Evolutionary conservation across 1,140 invertebrate species (phyloP), one percentile per base, ranked within the genome.

Genomic region (Drosophila sucinea): DNA sequence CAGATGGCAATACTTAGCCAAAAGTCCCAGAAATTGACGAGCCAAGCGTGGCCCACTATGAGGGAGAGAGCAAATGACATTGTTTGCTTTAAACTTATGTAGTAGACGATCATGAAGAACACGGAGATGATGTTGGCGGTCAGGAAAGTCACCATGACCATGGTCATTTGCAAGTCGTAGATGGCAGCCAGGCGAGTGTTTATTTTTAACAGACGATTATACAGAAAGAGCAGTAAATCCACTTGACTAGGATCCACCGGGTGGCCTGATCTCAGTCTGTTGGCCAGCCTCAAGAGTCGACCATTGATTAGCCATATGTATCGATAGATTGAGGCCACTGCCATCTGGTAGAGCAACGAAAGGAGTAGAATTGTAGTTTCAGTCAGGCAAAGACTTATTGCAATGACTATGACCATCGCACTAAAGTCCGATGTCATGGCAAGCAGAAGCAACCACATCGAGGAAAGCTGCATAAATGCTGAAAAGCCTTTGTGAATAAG

Each of bases 21-120:
- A 38, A 87, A 70, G 32, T 86, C 82, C 0, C 33, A 44, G 1
- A 72, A 25, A 32, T 86, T 86, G 5, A 87, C 66, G 11, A 62
- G 3, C 10, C 79, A 1, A 0, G 69, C 62, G 41, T 10, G 10
- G 58, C 51, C n/a, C 8, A 38, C 1, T 10, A 38, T 10, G 10
- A 38, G 1, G 4, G 8, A 38, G 8, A 38, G 10, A 4, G 10
- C 7, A 3, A 38, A 38, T 11, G 35, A n/a, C 10, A 38, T 38
- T 11, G 35, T 38, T 8, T 38, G 10, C 10, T 4, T 11, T 11
- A 38, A 11, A 11, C 8, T 11, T 38, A 38, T 38, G 8, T 0
- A 38, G 10, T 38, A 38, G 10, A 38, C 35, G 35, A 38, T 38
- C 35, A 38, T 3, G 10, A 38, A 38, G 35, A 38, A 38, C 3